Conservation (phyloP, 2,113 vertebrate genomes). For the Brienomyrus brachyistius region DNA sequence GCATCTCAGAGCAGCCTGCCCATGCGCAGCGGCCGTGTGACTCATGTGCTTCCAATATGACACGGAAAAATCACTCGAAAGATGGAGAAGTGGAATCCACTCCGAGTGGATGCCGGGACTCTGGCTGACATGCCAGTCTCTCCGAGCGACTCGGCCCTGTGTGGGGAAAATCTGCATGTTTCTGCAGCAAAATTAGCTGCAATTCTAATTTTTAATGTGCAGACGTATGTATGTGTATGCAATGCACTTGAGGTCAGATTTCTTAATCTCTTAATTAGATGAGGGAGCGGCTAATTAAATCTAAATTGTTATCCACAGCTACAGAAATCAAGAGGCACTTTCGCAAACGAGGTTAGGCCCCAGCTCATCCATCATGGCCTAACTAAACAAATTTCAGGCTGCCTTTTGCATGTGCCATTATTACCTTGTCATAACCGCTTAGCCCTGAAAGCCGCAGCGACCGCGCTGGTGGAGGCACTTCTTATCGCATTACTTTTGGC, state of each 20-base stretch:
- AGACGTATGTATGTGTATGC: slow-evolving; percentile 41
- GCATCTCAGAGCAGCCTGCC: neutral
- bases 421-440: slow-evolving; percentile 99
- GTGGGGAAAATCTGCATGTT: slow-evolving; percentile 2
- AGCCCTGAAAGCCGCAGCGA: slow-evolving; percentile 79
- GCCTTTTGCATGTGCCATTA: slow-evolving; percentile 88
- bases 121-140: neutral
- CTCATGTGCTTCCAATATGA: neutral
- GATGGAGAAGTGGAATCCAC: neutral
- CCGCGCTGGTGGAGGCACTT: slow-evolving; percentile 78
- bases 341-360: slow-evolving; percentile 81
- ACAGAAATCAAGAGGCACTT: slow-evolving; percentile 90
- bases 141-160: neutral
- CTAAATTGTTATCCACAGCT: slow-evolving; percentile 98
- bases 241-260: slow-evolving; percentile 73
- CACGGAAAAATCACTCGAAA: neutral
- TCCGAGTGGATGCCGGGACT: neutral
- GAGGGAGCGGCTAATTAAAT: slow-evolving; percentile 92
- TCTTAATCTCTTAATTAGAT: slow-evolving; percentile 88
- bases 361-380: slow-evolving; percentile 95
- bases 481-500: slow-evolving; percentile 96
- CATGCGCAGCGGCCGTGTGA: neutral
- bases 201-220: slow-evolving; percentile 20
- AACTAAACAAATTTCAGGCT: slow-evolving; percentile 98
- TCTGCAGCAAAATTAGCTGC: slow-evolving; percentile 27